Conservation (phyloP, 2,113 vertebrate species). For the Poeciliopsis occidentalis region DNA sequence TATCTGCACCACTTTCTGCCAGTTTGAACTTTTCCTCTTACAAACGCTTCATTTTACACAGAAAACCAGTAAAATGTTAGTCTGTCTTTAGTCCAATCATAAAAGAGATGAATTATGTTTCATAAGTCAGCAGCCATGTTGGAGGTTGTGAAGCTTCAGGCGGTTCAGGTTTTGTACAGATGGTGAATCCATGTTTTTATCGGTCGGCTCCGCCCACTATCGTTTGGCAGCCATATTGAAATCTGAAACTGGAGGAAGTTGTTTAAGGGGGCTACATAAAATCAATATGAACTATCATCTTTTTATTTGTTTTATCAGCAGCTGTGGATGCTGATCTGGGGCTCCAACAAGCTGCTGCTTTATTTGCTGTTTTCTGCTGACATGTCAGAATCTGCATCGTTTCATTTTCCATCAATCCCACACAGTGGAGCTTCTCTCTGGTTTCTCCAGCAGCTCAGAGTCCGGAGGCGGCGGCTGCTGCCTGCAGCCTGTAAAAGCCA, state of each 20-base stretch:
- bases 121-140: no score
- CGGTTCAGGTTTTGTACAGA: no score
- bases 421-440: not conserved
- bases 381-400: not conserved
- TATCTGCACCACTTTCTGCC: no score
- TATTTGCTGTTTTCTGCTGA: not conserved
- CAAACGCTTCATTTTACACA: no score
- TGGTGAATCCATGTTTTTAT: no score
- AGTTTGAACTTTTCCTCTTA: no score
- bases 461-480: conserved; percentile 28
- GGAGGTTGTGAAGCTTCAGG: no score
- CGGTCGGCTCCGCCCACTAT: not conserved
- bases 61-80: no score
- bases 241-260: not conserved
- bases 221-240: not conserved
- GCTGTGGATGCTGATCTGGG: no score
- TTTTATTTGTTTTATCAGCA: not conserved
- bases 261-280: no score
- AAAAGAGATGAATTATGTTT: no score
- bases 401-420: conserved; percentile 44
- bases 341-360: not conserved
- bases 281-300: not conserved
- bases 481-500: conserved; percentile 70
- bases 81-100: no score
- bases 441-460: conserved; percentile 14